A percentile compares a stretch with the other conserved stretches of the same genome.
Evolutionary conservation across 2,797 vertebrate species (phyloP).

Genomic region (Poecilia wingei): DNA sequence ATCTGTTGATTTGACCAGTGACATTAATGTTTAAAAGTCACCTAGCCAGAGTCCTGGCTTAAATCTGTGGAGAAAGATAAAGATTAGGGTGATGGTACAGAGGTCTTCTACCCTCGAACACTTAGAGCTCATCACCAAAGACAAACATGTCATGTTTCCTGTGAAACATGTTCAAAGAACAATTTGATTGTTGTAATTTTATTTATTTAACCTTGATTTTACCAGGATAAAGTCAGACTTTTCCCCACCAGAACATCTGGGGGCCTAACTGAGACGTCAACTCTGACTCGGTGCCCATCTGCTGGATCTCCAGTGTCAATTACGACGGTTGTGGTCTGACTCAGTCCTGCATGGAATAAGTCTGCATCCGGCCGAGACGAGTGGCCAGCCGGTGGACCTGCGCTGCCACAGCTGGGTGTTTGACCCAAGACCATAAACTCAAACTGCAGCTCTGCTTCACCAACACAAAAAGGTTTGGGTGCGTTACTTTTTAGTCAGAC

Average conservation of each 20-base stretch:
- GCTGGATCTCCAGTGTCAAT: not conserved
- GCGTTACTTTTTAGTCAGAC: not conserved
- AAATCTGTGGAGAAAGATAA: not conserved
- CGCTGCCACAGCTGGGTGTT: not conserved
- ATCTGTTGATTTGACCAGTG: not conserved
- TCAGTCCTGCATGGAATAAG: not conserved
- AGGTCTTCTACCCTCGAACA: not conserved
- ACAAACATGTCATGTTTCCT: not conserved
- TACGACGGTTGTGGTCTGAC: not conserved
- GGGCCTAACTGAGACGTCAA: not conserved
- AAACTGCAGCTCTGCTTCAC: not conserved
- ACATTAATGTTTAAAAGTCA: not conserved
- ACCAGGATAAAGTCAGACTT: not conserved
- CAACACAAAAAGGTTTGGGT: too few species aligned
- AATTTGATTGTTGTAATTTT: too few species aligned
- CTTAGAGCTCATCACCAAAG: not conserved
- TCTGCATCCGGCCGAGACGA: too few species aligned
- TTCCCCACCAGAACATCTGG: not conserved
- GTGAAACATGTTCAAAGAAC: too few species aligned
- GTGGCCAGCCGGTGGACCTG: not conserved
- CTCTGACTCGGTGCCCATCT: not conserved
- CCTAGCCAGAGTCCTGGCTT: not conserved
- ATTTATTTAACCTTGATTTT: too few species aligned
- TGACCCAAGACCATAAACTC: too few species aligned
- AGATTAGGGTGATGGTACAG: not conserved